phyloP scores from a whole-genome alignment of 2,888 invertebrate species.

The Lepidochrysops patricia region DNA sequence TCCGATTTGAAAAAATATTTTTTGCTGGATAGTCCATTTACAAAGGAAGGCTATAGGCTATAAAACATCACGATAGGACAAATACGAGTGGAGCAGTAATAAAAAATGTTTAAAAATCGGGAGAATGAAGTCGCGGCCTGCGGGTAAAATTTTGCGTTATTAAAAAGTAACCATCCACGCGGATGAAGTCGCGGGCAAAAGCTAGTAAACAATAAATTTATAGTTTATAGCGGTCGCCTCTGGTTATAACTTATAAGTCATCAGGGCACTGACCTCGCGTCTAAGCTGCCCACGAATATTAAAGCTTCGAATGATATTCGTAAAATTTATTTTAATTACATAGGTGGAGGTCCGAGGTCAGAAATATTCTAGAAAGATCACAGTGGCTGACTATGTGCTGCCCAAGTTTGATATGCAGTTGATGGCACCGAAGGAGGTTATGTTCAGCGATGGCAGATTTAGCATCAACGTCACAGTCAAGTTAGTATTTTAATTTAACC shows the following conservation, averaged over 20 bases:
- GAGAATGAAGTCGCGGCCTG: too few species aligned
- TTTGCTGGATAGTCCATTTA: too few species aligned
- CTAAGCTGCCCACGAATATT: neutral
- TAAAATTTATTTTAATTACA: neutral
- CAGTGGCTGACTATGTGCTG: constrained; percentile 92
- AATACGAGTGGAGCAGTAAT: too few species aligned
- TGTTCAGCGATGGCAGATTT: constrained; percentile 86
- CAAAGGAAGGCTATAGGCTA: too few species aligned
- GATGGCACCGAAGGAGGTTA: constrained; percentile 85
- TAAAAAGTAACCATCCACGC: too few species aligned
- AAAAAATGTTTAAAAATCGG: too few species aligned
- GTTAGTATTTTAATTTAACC: constrained; percentile 65
- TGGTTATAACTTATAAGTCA: neutral
- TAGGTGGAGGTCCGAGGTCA: constrained; percentile 70
- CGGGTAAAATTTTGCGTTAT: too few species aligned
- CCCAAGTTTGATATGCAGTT: constrained; percentile 95
- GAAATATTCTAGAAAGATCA: constrained; percentile 79
- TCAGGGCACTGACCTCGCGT: neutral
- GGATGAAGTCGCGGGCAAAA: too few species aligned
- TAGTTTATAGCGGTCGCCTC: neutral
- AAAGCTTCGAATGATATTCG: too few species aligned
- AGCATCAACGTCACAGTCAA: constrained; percentile 86
- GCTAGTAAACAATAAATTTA: neutral
- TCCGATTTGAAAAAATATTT: too few species aligned
- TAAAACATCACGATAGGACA: too few species aligned